These are phyloP conservation scores for Unio pictorum DNA, from an alignment of 2,888 invertebrate species.

Conservation along the genomic window DNA sequence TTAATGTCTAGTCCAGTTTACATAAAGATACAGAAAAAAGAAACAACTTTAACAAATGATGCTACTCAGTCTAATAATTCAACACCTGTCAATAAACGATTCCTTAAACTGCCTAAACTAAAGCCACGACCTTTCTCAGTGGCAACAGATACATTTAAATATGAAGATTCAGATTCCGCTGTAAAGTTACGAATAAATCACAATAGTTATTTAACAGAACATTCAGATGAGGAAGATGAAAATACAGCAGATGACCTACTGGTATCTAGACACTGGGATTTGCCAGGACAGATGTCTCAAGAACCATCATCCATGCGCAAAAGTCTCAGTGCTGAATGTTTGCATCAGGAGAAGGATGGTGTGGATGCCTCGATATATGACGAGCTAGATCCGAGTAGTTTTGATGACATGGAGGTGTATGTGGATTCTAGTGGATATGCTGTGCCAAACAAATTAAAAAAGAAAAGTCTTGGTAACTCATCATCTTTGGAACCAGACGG, in stretches of 20 bases:
- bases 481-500: slow-evolving; percentile 4
- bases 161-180: slow-evolving; percentile 16
- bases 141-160: slow-evolving; percentile 29
- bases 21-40: neutral
- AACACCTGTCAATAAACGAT: slow-evolving; percentile 3
- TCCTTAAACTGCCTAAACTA: slow-evolving; percentile 39
- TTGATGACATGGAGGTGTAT: slow-evolving; percentile 50
- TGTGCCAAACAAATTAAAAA: slow-evolving; percentile 50
- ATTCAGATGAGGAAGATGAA: slow-evolving; percentile 9
- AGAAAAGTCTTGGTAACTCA: slow-evolving; percentile 13
- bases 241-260: slow-evolving; percentile 3
- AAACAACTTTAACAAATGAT: neutral
- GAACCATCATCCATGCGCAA: slow-evolving; percentile 38
- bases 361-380: slow-evolving; percentile 22
- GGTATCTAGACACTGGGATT: slow-evolving; percentile 45
- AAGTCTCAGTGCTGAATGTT: slow-evolving; percentile 59
- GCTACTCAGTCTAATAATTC: neutral
- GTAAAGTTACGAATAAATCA: neutral
- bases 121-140: slow-evolving; percentile 37
- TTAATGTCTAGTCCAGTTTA: neutral
- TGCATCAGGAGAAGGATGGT: slow-evolving; percentile 39
- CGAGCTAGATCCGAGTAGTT: slow-evolving; percentile 11
- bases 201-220: neutral
- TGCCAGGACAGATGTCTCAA: slow-evolving; percentile 27
- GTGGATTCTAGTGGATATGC: slow-evolving; percentile 63